A percentile compares a stretch with the other conserved stretches of the same genome.
phyloP scores from a whole-genome alignment of 2,888 invertebrate genomes.

The Yponomeuta evonymella region DNA sequence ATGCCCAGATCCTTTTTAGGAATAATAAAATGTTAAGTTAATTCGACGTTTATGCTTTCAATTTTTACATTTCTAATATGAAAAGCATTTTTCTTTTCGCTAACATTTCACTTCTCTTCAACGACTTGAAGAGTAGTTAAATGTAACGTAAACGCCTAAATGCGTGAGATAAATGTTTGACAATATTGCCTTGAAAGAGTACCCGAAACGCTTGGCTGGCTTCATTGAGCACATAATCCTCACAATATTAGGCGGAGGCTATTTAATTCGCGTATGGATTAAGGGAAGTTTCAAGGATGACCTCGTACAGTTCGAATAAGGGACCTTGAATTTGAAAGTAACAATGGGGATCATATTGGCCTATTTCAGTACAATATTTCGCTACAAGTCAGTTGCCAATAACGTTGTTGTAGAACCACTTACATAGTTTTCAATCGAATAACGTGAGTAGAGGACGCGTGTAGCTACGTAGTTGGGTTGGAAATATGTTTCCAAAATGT shows the following conservation, averaged over 20 bases:
- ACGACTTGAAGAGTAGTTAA: too few species aligned
- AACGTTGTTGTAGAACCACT: slow-evolving; percentile 20
- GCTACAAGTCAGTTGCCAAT: slow-evolving; percentile 10
- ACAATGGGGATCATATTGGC: slow-evolving; percentile 35
- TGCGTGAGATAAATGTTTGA: not conserved
- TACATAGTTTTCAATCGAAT: slow-evolving; percentile 8
- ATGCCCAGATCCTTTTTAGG: slow-evolving; percentile 19
- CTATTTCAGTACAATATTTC: slow-evolving; percentile 28
- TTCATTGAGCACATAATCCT: not conserved
- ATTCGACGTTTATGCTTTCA: not conserved
- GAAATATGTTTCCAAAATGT: not conserved
- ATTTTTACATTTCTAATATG: not conserved
- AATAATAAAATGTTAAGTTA: not conserved
- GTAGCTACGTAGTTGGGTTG: not conserved
- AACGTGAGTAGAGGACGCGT: not conserved
- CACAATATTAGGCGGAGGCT: not conserved
- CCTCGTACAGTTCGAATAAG: slow-evolving; percentile 29
- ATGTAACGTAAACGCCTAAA: too few species aligned
- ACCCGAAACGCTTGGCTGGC: not conserved
- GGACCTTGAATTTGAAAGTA: slow-evolving; percentile 32
- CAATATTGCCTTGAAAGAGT: not conserved
- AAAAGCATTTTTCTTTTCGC: too few species aligned
- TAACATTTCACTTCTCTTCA: too few species aligned
- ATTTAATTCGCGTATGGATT: not conserved
- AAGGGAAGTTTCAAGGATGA: slow-evolving; percentile 43